phyloP scores from a whole-genome alignment of 1,140 invertebrate species.

The Hylaeus anthracinus region DNA sequence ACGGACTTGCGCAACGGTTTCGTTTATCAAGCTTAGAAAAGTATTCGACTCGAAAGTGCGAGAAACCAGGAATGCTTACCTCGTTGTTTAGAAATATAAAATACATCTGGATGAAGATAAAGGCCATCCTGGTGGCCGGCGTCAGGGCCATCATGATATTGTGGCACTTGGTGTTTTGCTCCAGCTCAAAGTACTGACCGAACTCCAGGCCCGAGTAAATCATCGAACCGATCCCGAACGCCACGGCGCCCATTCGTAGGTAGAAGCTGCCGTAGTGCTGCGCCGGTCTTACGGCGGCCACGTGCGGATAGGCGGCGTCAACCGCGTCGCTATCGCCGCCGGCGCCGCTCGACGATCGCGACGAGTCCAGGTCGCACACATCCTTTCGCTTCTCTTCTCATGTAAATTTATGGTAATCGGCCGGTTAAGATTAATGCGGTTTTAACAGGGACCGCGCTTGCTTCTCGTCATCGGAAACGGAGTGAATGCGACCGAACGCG shows the following conservation, averaged over 20 bases:
- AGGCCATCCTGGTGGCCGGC: conserved; percentile 93
- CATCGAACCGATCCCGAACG: conserved; percentile 96
- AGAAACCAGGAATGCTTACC: conserved; percentile 78
- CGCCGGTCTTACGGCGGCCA: conserved; percentile 71
- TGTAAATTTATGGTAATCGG: conserved; percentile 46
- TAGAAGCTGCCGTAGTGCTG: conserved; percentile 96
- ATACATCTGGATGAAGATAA: conserved; percentile 97
- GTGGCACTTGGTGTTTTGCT: conserved; percentile 91
- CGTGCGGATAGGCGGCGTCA: conserved; percentile 73
- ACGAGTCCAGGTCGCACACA: conserved; percentile 80
- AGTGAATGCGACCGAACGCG: background rate
- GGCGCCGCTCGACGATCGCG: conserved; percentile 79
- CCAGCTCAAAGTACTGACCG: conserved; percentile 95
- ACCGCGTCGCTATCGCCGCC: conserved; percentile 75
- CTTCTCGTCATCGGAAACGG: background rate
- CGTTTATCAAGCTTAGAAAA: too few species aligned
- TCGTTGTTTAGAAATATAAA: conserved; percentile 97
- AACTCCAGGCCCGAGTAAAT: conserved; percentile 97
- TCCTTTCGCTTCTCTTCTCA: conserved; percentile 75
- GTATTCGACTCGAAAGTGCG: background rate
- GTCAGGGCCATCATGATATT: conserved; percentile 93
- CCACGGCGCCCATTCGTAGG: conserved; percentile 94
- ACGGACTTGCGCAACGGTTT: too few species aligned
- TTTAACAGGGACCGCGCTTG: conserved; percentile 23
- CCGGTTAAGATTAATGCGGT: conserved; percentile 35